Evolutionary conservation across 2,797 vertebrate genomes (phyloP), one percentile per base, ranked within the genome.

Genomic region (Todus mexicanus): DNA sequence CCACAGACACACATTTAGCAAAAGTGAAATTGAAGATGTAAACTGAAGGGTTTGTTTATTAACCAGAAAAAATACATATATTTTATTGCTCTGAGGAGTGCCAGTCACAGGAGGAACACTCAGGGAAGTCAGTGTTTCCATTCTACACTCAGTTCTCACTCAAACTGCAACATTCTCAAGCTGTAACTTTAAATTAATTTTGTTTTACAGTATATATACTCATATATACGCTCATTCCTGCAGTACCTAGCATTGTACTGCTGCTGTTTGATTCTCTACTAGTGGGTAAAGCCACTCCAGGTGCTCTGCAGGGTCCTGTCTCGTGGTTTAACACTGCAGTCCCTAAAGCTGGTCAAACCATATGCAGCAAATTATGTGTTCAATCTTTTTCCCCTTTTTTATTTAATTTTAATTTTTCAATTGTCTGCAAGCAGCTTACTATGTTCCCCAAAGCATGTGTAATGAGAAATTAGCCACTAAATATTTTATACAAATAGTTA

Each of bases 401-500:
- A 48, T 54, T 22, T 33, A 25, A 51, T 51, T 17, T 22, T 8
- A 35, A 54, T 37, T 75, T 87, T 91, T 84, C 76, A 73, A 29
- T 84, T 93, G 73, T 90, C 80, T 86, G 60, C 73, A 76, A 92
- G 66, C 73, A 93, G 87, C 82, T 92, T 64, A 53, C 33, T 70
- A 40, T 1, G 0, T 35, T 91, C 82, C 80, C 92, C 60, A 91
- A 86, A 95, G 91, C 73, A 84, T 42, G 76, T 73, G 18, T 63
- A 94, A 90, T 10, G n/a, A 88, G 73, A 89, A 90, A 95, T 93
- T 89, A 93, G 73, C 60, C 76, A 4, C 85, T 94, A 91, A 93
- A 96, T 94, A 92, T 94, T 96, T 95, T 70, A 91, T 66, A 91
- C 73, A 86, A 96, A 90, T 35, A 94, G 66, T 70, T 73, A 86